phyloP scores from a whole-genome alignment of 2,797 vertebrate genomes.

The Pristis pectinata region DNA sequence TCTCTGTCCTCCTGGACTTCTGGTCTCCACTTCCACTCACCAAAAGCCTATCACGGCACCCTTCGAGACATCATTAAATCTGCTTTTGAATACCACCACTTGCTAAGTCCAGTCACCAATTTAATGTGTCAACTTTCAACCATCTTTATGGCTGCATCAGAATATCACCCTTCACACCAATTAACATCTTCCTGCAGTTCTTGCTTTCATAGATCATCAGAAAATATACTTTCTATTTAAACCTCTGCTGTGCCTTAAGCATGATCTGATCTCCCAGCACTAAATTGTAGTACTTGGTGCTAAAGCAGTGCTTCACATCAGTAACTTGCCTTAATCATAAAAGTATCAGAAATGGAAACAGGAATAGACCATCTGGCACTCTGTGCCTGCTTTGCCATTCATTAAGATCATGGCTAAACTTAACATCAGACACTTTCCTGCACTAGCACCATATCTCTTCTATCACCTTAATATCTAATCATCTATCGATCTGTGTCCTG shows the following conservation, averaged over 20 bases:
- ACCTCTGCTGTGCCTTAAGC: neutral
- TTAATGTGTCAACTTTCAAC: neutral
- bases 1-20: too few relatives aligned
- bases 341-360: neutral
- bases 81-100: neutral
- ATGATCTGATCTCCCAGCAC: neutral
- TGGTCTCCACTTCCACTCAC: too few relatives aligned
- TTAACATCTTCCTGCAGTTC: neutral
- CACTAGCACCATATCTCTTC: too few relatives aligned
- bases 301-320: neutral
- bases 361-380: too few relatives aligned
- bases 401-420: too few relatives aligned
- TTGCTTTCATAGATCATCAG: neutral
- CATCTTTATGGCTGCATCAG: neutral
- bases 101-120: neutral
- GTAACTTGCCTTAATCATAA: neutral
- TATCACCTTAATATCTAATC: too few relatives aligned
- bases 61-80: neutral
- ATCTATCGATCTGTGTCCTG: too few relatives aligned
- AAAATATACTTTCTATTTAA: neutral
- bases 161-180: neutral
- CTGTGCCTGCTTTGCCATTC: too few relatives aligned
- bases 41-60: neutral
- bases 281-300: neutral
- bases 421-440: too few relatives aligned